A percentile compares a stretch with the other conserved stretches of the same genome.
These are phyloP conservation scores for Myxocyprinus asiaticus DNA, from an alignment of 2,113 vertebrate genomes.

Conservation along the genomic window DNA sequence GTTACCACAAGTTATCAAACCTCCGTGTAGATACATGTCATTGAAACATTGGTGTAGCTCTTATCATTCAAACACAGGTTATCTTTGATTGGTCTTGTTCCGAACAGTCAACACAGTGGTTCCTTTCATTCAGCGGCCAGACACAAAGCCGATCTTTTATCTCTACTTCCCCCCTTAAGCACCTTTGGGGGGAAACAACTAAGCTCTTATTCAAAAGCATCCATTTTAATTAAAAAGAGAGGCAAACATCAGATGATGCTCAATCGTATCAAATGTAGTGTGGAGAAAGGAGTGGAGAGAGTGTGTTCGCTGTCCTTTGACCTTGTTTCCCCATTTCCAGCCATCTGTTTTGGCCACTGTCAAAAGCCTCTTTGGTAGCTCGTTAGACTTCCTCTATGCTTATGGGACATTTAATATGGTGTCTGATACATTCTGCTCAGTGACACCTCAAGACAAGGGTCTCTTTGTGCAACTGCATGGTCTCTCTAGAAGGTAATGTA, in stretches of 20 bases:
- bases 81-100: slow-evolving; percentile 79
- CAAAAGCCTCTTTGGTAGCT: slow-evolving; percentile 72
- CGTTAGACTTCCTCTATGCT: slow-evolving; percentile 67
- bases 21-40: slow-evolving; percentile 77
- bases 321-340: slow-evolving; percentile 64
- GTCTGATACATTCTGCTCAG: slow-evolving; percentile 74
- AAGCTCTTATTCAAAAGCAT: slow-evolving; percentile 71
- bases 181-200: slow-evolving; percentile 74
- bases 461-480: slow-evolving; percentile 61
- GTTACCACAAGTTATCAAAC: slow-evolving; percentile 72
- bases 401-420: slow-evolving; percentile 76
- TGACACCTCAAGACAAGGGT: slow-evolving; percentile 77
- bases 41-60: slow-evolving; percentile 74
- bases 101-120: slow-evolving; percentile 73
- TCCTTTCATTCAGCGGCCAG: slow-evolving; percentile 63
- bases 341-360: slow-evolving; percentile 73
- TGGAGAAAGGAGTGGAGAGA: slow-evolving; percentile 63
- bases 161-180: slow-evolving; percentile 59
- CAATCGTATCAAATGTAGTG: slow-evolving; percentile 67
- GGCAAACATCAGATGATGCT: slow-evolving; percentile 73
- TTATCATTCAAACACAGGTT: slow-evolving; percentile 76
- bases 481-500: slow-evolving; percentile 48
- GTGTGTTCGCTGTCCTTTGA: slow-evolving; percentile 63
- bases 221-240: slow-evolving; percentile 77
- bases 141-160: slow-evolving; percentile 69